phyloP scores from a whole-genome alignment of 1,140 invertebrate genomes.

The Hyles euphorbiae region DNA sequence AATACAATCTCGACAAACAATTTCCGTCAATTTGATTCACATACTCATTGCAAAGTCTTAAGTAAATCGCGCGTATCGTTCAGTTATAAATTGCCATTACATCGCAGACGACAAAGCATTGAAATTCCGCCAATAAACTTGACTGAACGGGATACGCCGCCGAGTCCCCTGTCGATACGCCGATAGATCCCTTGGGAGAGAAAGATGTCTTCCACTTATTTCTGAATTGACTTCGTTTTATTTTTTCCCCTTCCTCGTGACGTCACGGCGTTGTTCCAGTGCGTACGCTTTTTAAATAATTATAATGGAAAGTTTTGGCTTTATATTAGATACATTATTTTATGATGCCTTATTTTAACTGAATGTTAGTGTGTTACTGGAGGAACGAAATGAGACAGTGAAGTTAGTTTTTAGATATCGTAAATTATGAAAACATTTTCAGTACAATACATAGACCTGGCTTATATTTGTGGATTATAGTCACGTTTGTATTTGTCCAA shows the following conservation, averaged over 20 bases:
- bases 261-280: constrained; percentile 22
- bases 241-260: constrained; percentile 22
- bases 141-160: constrained; percentile 33
- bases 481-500: too few relatives aligned
- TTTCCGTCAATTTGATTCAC: not conserved
- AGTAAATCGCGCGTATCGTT: constrained; percentile 29
- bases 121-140: constrained; percentile 45
- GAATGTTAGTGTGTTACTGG: too few relatives aligned
- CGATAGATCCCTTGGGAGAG: constrained; percentile 36
- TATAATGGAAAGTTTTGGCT: too few relatives aligned
- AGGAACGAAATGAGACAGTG: too few relatives aligned
- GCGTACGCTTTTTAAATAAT: constrained; percentile 8
- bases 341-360: too few relatives aligned
- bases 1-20: not conserved
- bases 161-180: constrained; percentile 36
- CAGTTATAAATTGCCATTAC: constrained; percentile 41
- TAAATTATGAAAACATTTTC: too few relatives aligned
- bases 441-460: too few relatives aligned
- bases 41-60: constrained; percentile 19
- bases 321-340: too few relatives aligned
- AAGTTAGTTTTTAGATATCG: too few relatives aligned
- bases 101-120: constrained; percentile 41
- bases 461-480: too few relatives aligned
- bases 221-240: constrained; percentile 39
- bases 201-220: constrained; percentile 45